Evolutionary conservation across 2,888 invertebrate species (phyloP), one percentile per base, ranked within the genome.

Genomic region (Trachelus stipa): DNA sequence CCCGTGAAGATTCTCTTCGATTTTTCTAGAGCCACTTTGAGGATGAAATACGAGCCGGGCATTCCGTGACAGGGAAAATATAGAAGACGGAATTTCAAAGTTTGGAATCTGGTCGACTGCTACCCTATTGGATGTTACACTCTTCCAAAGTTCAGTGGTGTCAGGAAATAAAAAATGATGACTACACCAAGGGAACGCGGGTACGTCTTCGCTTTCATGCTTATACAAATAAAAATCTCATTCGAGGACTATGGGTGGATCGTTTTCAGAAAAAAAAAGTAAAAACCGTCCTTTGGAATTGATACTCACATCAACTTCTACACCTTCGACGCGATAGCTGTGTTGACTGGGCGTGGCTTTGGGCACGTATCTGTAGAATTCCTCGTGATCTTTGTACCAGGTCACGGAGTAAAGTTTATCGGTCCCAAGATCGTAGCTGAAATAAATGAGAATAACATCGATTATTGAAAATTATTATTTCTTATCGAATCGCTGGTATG

Each of bases 341-440:
- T 90, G 89, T 79, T 91, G 90, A 69, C 87, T 88, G 1, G 91
- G 90, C 68, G 87, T 87, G 78, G 87, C 88, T 78, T 88, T 88
- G 34, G 91, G 90, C 76, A 91, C 90, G 85, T 91, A 92, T 82
- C 91, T 90, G 88, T 92, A 93, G 88, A 93, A 93, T 86, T 92
- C 92, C 82, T 91, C 92, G 85, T 92, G 89, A 85, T 92, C 93
- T 86, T 93, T 92, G 88, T 92, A 93, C 92, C 93, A 93, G 77
- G 92, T 91, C 76, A 93, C 91, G n/a, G 92, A 89, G 88, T 92
- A 92, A 68, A 93, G 88, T 77, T 88, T 89, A 79, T 92, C 92
- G 77, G 86, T 85, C 78, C 90, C 92, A 82, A 92, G 82, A 78
- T 92, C 92, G 86, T 92, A 93, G 75, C 91, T 91, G 89, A 77